These are phyloP conservation scores for Mantis religiosa DNA, from an alignment of 2,888 invertebrate genomes.

Conservation along the genomic window DNA sequence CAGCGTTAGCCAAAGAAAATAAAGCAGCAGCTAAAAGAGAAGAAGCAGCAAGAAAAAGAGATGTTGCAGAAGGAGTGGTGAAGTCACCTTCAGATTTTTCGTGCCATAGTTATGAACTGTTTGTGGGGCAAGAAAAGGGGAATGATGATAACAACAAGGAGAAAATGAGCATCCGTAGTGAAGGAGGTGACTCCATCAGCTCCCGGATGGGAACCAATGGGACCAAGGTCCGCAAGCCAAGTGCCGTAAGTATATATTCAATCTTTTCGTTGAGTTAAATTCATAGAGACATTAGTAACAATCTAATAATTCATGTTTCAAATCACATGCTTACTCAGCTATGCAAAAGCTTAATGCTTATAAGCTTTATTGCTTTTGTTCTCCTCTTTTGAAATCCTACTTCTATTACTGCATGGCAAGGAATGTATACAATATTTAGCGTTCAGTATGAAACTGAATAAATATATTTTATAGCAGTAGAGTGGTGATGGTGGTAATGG, in stretches of 20 bases:
- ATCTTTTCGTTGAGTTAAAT: background rate
- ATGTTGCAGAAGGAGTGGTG: conserved; percentile 59
- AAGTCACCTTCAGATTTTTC: conserved; percentile 91
- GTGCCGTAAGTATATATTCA: conserved; percentile 69
- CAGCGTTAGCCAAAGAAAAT: conserved; percentile 66
- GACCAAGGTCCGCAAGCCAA: conserved; percentile 82
- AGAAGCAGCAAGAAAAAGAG: conserved; percentile 50
- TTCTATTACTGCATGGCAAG: background rate
- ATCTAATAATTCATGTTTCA: background rate
- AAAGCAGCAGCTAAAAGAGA: conserved; percentile 56
- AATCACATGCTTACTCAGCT: background rate
- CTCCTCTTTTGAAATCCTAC: background rate
- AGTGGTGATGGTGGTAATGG: too few relatives aligned
- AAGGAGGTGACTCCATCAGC: conserved; percentile 84
- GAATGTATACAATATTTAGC: background rate
- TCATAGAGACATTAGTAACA: background rate
- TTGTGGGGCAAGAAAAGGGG: conserved; percentile 83
- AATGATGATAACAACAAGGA: conserved; percentile 86
- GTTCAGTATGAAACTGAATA: background rate
- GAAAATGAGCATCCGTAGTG: conserved; percentile 84
- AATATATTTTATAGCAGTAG: too few relatives aligned
- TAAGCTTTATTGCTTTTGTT: background rate
- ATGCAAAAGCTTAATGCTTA: background rate
- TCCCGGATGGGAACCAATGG: conserved; percentile 54
- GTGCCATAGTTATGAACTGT: conserved; percentile 87